Evolutionary conservation across 2,888 invertebrate genomes (phyloP).

Genomic region (Leucophenga maculata): DNA sequence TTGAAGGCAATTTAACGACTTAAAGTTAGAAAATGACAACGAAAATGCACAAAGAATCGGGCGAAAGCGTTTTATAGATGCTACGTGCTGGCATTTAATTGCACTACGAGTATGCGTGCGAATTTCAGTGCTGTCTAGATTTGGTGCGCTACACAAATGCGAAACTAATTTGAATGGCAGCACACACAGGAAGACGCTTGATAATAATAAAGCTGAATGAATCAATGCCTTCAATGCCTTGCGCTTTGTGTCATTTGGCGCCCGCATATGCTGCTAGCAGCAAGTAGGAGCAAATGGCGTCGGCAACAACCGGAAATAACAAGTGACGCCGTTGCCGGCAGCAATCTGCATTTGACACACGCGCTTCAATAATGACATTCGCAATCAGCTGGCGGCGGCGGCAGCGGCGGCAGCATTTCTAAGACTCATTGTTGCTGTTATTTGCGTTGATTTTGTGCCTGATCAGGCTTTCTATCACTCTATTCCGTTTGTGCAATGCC

Average conservation of each 20-base stretch:
- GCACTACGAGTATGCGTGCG: not conserved
- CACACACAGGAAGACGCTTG: not conserved
- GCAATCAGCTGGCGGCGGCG: not conserved
- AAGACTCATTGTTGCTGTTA: slow-evolving; percentile 1
- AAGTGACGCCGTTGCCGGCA: not conserved
- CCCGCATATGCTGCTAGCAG: not conserved
- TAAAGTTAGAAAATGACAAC: slow-evolving; percentile 18
- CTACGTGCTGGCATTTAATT: slow-evolving; percentile 25
- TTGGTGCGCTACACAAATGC: not conserved
- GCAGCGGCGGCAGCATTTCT: too few species aligned
- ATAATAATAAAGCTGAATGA: not conserved
- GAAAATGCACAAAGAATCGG: not conserved
- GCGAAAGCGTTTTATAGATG: slow-evolving; percentile 16
- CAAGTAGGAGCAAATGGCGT: not conserved
- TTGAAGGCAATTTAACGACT: slow-evolving; percentile 10
- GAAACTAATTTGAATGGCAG: slow-evolving; percentile 17
- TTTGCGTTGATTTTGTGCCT: slow-evolving; percentile 23
- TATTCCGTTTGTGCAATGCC: slow-evolving; percentile 6
- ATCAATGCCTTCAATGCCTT: too few species aligned
- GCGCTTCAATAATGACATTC: slow-evolving; percentile 22
- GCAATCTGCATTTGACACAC: slow-evolving; percentile 25
- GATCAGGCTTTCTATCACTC: slow-evolving; percentile 17
- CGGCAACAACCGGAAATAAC: slow-evolving; percentile 18
- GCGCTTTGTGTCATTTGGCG: too few species aligned
- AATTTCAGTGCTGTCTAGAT: not conserved